Evolutionary conservation across 2,113 vertebrate genomes (phyloP).

Genomic region (Thunnus maccoyii): DNA sequence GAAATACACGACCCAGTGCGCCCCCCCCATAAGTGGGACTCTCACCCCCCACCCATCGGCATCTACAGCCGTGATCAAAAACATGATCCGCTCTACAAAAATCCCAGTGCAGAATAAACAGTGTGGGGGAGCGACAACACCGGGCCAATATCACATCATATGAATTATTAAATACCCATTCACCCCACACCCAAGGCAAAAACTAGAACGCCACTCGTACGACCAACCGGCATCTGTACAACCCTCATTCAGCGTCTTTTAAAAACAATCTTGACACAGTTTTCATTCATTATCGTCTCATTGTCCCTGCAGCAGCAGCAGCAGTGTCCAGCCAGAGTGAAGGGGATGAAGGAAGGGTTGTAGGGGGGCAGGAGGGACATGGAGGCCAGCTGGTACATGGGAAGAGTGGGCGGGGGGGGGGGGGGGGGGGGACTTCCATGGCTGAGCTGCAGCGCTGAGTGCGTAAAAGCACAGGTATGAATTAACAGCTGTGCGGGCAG

Average conservation of each 20-base stretch:
- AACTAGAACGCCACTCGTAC: slow-evolving; percentile 73
- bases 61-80: slow-evolving; percentile 67
- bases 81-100: slow-evolving; percentile 57
- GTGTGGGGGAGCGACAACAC: slow-evolving; percentile 61
- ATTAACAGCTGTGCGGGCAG: slow-evolving; percentile 68
- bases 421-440: slow-evolving; percentile 41
- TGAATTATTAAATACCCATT: slow-evolving; percentile 82
- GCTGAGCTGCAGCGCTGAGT: slow-evolving; percentile 65
- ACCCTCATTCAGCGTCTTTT: slow-evolving; percentile 60
- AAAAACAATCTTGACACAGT: slow-evolving; percentile 76
- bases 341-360: slow-evolving; percentile 18
- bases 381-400: slow-evolving; percentile 42
- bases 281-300: slow-evolving; percentile 74
- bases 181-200: slow-evolving; percentile 76
- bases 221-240: slow-evolving; percentile 77
- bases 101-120: slow-evolving; percentile 64
- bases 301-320: slow-evolving; percentile 69
- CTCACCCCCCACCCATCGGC: slow-evolving; percentile 19
- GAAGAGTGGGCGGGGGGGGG: background rate
- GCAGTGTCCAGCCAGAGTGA: slow-evolving; percentile 58
- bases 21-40: slow-evolving; percentile 48
- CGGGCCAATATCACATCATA: slow-evolving; percentile 72
- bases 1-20: slow-evolving; percentile 84
- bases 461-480: slow-evolving; percentile 71
- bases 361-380: slow-evolving; percentile 17